Base-by-base conservation (phyloP, 1,140 invertebrate genomes). In the Phthorimaea operculella region DNA sequence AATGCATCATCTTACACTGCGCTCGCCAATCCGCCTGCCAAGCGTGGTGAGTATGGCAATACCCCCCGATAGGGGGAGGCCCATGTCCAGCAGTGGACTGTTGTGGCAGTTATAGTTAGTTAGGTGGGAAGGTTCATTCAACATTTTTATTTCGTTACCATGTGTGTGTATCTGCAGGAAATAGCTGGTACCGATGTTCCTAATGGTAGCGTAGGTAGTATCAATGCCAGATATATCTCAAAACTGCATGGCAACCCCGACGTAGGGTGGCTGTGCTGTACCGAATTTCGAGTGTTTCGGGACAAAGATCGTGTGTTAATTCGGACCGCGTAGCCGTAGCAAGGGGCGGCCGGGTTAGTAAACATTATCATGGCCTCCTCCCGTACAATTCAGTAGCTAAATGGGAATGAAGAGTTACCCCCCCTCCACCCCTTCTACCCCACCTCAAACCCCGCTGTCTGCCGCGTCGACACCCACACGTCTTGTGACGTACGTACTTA, bases 331-430 rank as follows among this genome's bases (percentile, higher is more conserved):
- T 69, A 74, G 67, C 21, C 21, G 21, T 28, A 68, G 61, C 68
- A 60, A 60, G 64, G 73, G 60, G 59, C 64, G 65, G 21, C 6
- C 21, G 72, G 73, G 72, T 74, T 76, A 76, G 76, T 83, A 83
- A 80, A 83, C 77, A 82, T 79, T 76, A 79, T 82, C 76, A 74
- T 80, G 77, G 76, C 69, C 72, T 71, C 72, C 73, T 68, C 74
- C 72, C 79, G 70, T 79, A 81, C 75, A 79, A 75, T 79, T 75
- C 76, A 79, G 69, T 74, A 74, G 75, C 74, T 77, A 77, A 83
- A 80, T 78, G 70, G 74, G 79, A 80, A 75, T 75, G 73, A 79
- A 80, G 72, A 79, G 73, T 69, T 69, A 56, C 58, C 62, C 58
- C 56, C 52, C 61, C 66, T 55, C 59, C 58, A 52, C 63, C 62